Evolutionary conservation across 2,888 invertebrate genomes (phyloP).

Genomic region (Digitonthophagus gazella): DNA sequence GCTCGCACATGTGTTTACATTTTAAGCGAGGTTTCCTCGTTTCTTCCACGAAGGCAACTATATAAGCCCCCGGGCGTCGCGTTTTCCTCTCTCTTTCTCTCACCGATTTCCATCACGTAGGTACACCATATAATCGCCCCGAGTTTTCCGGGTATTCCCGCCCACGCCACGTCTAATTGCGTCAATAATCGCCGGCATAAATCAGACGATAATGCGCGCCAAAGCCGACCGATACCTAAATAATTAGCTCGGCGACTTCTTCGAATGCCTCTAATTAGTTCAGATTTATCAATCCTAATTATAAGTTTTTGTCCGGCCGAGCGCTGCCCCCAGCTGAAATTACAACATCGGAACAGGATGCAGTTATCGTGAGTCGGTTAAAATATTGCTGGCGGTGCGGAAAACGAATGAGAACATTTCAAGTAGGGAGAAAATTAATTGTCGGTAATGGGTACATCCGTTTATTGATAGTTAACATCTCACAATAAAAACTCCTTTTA

Average conservation of each 20-base stretch:
- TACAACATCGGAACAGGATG: not conserved
- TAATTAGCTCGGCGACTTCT: not conserved
- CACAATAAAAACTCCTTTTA: not conserved
- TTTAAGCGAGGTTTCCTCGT: conserved; percentile 2
- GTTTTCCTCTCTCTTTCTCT: not conserved
- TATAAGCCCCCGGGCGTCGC: not conserved
- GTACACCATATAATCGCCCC: not conserved
- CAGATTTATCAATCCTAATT: not conserved
- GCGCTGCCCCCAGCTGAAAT: not conserved
- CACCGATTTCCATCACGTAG: not conserved
- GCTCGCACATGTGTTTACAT: conserved; percentile 11
- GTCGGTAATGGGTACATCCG: not conserved
- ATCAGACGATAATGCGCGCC: not conserved
- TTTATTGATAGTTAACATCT: not conserved
- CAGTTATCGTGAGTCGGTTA: not conserved
- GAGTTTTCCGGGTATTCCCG: not conserved
- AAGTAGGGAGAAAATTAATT: not conserved
- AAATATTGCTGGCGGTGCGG: not conserved
- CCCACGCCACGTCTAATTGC: not conserved
- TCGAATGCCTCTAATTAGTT: not conserved
- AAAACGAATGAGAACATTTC: not conserved
- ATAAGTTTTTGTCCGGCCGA: not conserved
- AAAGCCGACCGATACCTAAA: not conserved
- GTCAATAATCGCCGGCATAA: not conserved
- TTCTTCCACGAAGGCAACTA: not conserved